Conservation (phyloP, 1,140 invertebrate species). For the Scaptomyza graminum region DNA sequence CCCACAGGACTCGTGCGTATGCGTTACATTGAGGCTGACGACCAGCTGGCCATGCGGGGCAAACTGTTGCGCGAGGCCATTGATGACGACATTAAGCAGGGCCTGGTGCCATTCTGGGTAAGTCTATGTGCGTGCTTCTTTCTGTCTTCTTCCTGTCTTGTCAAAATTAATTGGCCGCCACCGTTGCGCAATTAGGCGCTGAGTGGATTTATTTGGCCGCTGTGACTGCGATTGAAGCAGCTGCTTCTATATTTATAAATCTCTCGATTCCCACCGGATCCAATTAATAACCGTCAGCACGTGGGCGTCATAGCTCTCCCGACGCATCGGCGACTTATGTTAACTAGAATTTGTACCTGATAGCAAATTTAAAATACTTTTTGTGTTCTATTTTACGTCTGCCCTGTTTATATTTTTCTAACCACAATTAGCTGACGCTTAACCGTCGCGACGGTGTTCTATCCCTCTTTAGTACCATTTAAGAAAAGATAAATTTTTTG, state of each 20-base stretch:
- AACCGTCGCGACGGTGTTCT: no score
- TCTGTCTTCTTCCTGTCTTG: constrained; percentile 34
- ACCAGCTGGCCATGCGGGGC: constrained; percentile 92
- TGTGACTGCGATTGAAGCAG: background rate
- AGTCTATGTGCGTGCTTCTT: constrained; percentile 81
- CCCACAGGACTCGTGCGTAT: constrained; percentile 92
- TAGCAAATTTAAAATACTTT: background rate
- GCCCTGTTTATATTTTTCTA: background rate
- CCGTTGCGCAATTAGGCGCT: constrained; percentile 40
- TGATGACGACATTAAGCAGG: constrained; percentile 91
- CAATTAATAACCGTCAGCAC: constrained; percentile 66
- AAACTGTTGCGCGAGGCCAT: constrained; percentile 92
- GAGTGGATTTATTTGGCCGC: constrained; percentile 43
- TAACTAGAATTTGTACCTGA: background rate
- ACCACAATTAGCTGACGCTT: no score
- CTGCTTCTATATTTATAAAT: constrained; percentile 31
- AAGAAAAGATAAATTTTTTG: no score
- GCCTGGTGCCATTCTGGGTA: constrained; percentile 97
- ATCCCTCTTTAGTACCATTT: no score
- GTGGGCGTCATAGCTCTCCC: background rate
- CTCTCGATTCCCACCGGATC: constrained; percentile 60
- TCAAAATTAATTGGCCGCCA: constrained; percentile 77
- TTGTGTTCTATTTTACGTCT: background rate
- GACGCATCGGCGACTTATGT: background rate
- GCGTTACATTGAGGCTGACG: constrained; percentile 95